Percentiles rank a stretch among this genome's conserved stretches.
Evolutionary conservation across 2,797 vertebrate genomes (phyloP).

Genomic region (Pseudochromis fuscus): DNA sequence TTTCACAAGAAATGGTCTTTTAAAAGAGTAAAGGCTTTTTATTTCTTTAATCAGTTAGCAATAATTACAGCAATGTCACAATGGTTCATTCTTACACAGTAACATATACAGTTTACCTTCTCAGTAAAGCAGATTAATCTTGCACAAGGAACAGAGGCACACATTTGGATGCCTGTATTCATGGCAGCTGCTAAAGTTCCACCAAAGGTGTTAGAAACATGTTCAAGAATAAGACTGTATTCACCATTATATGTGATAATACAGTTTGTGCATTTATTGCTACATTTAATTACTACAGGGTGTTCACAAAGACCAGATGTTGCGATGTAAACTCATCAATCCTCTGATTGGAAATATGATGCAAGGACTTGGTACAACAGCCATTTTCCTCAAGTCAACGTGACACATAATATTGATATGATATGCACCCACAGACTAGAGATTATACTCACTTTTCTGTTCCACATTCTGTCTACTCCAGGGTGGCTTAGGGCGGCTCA

Average conservation of each 20-base stretch:
- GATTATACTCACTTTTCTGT: too few species aligned
- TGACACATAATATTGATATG: too few species aligned
- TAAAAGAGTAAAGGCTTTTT: background rate
- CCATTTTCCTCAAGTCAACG: too few species aligned
- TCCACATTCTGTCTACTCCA: too few species aligned
- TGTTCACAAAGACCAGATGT: conserved; percentile 4
- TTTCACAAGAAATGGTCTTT: background rate
- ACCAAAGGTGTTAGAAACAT: background rate
- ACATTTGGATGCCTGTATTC: background rate
- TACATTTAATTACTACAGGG: too few species aligned
- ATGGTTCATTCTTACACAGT: background rate
- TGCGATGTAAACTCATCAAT: conserved; percentile 2
- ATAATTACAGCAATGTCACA: conserved; percentile 3
- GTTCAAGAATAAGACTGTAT: background rate
- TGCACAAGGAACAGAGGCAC: background rate
- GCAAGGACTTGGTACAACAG: too few species aligned
- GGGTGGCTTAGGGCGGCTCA: too few species aligned
- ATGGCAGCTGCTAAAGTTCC: background rate
- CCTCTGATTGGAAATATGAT: too few species aligned
- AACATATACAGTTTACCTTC: background rate
- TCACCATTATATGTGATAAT: too few species aligned
- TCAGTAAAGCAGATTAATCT: background rate
- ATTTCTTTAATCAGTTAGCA: background rate
- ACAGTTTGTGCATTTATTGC: too few species aligned
- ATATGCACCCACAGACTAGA: too few species aligned